Percentiles rank a stretch among this genome's conserved stretches.
phyloP scores from a whole-genome alignment of 2,113 vertebrate genomes.

The Falco punctatus region DNA sequence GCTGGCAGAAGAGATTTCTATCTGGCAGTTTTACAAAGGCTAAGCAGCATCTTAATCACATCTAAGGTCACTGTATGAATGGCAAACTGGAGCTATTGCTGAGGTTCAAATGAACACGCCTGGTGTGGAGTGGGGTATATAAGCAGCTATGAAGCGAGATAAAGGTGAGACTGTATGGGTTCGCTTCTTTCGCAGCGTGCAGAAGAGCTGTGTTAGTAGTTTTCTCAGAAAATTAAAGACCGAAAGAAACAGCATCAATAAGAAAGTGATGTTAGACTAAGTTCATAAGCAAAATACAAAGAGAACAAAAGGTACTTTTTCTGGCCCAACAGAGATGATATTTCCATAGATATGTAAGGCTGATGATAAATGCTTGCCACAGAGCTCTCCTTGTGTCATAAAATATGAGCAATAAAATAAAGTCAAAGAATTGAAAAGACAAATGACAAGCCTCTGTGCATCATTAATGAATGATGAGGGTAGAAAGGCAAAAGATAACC shows the following conservation, averaged over 20 bases:
- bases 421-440: conserved; percentile 63
- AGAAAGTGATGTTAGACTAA: neutral
- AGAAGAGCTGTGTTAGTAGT: neutral
- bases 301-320: conserved; percentile 20
- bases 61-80: neutral
- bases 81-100: neutral
- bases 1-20: neutral
- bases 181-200: neutral
- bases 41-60: neutral
- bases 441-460: conserved; percentile 59
- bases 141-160: neutral
- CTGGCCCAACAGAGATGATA: neutral
- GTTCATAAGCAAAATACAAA: neutral
- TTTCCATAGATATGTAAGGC: neutral
- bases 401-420: conserved; percentile 61
- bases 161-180: neutral
- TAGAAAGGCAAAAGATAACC: conserved; percentile 50
- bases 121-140: neutral
- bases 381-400: conserved; percentile 47
- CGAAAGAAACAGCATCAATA: neutral
- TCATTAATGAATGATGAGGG: conserved; percentile 65
- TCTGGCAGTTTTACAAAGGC: neutral
- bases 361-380: neutral
- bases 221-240: neutral
- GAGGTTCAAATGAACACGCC: neutral